These are phyloP conservation scores for Tetragonula clypearis DNA, from an alignment of 1,140 invertebrate species.

Conservation along the genomic window DNA sequence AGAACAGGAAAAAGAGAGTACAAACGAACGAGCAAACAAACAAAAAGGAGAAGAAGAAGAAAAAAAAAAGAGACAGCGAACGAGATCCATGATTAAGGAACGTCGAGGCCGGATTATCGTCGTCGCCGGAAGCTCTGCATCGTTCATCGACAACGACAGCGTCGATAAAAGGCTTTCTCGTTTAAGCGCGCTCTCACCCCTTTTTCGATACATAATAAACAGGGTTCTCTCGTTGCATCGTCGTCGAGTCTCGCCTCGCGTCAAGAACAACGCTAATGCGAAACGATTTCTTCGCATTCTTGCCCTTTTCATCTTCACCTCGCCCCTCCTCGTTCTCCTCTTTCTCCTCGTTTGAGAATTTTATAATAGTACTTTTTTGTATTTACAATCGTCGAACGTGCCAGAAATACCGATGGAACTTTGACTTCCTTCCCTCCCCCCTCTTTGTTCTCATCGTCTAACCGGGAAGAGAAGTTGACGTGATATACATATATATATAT, in stretches of 20 bases:
- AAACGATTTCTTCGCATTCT: neutral
- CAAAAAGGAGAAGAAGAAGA: neutral
- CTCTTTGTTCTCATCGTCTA: neutral
- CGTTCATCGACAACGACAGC: constrained; percentile 28
- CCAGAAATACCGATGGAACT: constrained; percentile 27
- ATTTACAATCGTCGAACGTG: constrained; percentile 33
- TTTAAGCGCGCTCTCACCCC: constrained; percentile 1
- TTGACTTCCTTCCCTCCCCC: neutral
- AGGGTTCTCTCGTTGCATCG: constrained; percentile 23
- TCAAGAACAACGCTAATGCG: constrained; percentile 2
- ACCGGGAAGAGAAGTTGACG: neutral
- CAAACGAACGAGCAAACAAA: neutral
- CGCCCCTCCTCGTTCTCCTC: no score
- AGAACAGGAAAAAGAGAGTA: neutral
- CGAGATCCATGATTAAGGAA: constrained; percentile 44
- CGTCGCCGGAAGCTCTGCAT: constrained; percentile 22
- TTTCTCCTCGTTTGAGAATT: neutral
- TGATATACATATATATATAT: neutral
- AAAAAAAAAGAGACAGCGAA: neutral
- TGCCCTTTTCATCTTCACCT: neutral
- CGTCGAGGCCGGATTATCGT: constrained; percentile 50
- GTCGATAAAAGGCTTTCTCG: constrained; percentile 28
- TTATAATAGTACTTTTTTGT: constrained; percentile 4
- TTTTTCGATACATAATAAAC: constrained; percentile 17
- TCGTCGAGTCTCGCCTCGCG: constrained; percentile 11